Conservation (phyloP, 2,888 invertebrate genomes). For the Alsophila aescularia region DNA sequence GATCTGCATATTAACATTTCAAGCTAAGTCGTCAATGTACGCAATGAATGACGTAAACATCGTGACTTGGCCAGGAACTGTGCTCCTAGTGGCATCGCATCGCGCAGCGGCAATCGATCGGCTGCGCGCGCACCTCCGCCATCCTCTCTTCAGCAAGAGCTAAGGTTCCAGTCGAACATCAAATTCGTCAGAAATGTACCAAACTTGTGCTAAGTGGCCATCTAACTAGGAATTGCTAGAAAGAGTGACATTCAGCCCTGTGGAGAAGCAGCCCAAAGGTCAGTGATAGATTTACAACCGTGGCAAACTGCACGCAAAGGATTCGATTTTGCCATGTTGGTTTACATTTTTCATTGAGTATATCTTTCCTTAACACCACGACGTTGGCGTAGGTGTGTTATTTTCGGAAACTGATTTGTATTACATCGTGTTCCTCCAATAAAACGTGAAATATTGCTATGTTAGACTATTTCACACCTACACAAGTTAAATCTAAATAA, state of each 20-base stretch:
- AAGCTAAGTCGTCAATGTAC: conserved; percentile 74
- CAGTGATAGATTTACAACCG: conserved; percentile 43
- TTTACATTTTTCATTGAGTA: conserved; percentile 34
- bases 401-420: conserved; percentile 2
- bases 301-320: background rate
- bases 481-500: background rate
- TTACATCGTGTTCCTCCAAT: background rate
- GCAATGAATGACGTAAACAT: conserved; percentile 81
- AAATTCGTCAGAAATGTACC: conserved; percentile 79
- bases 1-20: conserved; percentile 47
- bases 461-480: background rate
- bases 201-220: conserved; percentile 74
- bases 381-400: conserved; percentile 33
- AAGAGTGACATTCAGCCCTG: conserved; percentile 40
- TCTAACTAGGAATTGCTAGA: conserved; percentile 48
- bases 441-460: background rate
- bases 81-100: conserved; percentile 61
- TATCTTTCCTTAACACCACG: conserved; percentile 26
- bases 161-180: conserved; percentile 68
- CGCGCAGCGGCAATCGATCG: conserved; percentile 81
- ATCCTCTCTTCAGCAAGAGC: conserved; percentile 67
- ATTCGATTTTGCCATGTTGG: conserved; percentile 40
- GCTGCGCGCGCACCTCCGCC: conserved; percentile 77
- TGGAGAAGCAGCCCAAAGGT: conserved; percentile 52
- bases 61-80: conserved; percentile 66